A percentile compares a stretch with the other conserved stretches of the same genome.
Evolutionary conservation across 2,797 vertebrate species (phyloP).

Genomic region (Spheniscus humboldti): DNA sequence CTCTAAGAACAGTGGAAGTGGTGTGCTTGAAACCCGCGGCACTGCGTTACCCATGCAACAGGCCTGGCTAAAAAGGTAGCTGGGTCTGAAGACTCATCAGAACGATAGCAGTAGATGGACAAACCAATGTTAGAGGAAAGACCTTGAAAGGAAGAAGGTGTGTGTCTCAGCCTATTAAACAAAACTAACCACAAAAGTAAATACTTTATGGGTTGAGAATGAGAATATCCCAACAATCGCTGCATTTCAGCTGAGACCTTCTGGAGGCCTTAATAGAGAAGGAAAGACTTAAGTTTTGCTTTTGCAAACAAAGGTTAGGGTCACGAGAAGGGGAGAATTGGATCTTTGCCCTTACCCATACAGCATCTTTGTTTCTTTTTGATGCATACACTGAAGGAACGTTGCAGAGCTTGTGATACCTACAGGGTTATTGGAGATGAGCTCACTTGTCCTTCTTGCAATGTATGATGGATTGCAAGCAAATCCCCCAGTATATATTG

Average conservation of each 20-base stretch:
- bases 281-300: not conserved
- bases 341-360: not conserved
- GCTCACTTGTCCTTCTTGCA: not conserved
- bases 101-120: not conserved
- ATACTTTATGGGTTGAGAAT: not conserved
- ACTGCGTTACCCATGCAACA: not conserved
- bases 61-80: not conserved
- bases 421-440: not conserved
- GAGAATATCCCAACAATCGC: not conserved
- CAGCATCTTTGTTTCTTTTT: not conserved
- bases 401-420: not conserved
- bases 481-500: not conserved
- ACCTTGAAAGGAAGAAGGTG: not conserved
- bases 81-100: not conserved
- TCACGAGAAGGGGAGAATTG: not conserved
- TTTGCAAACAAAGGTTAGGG: not conserved
- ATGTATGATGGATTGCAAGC: not conserved
- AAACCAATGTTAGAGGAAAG: not conserved
- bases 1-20: not conserved
- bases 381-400: not conserved
- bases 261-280: not conserved
- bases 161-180: not conserved
- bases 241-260: not conserved
- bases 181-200: not conserved
- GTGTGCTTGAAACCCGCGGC: not conserved